phyloP scores from a whole-genome alignment of 2,113 vertebrate genomes.

The Amazona guildingii region DNA sequence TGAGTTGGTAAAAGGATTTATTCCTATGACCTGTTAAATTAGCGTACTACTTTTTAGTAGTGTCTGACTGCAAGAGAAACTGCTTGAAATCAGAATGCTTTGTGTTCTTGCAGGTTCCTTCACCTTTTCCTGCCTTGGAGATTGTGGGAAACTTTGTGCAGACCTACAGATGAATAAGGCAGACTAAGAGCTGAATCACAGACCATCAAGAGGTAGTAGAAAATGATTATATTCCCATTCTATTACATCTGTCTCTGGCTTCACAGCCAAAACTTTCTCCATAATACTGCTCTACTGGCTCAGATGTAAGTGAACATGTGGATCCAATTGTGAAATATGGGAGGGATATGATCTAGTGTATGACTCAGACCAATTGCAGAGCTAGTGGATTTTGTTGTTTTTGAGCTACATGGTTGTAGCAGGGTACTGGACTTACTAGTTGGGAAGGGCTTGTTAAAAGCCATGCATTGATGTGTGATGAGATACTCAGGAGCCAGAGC shows the following conservation, averaged over 20 bases:
- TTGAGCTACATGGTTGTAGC: not conserved
- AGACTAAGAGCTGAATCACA: not conserved
- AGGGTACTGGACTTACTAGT: not conserved
- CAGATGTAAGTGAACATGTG: not conserved
- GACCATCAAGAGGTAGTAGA: not conserved
- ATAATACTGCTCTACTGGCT: not conserved
- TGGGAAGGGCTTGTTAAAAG: not conserved
- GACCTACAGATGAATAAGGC: not conserved
- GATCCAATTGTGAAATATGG: not conserved
- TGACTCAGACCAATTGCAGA: not conserved
- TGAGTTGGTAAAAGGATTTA: not conserved
- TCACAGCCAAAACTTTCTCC: not conserved
- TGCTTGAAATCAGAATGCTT: not conserved
- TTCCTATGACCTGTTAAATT: not conserved
- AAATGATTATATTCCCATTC: not conserved
- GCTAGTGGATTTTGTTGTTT: not conserved
- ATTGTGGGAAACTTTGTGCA: not conserved
- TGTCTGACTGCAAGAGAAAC: not conserved
- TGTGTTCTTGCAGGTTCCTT: not conserved
- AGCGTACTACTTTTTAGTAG: not conserved
- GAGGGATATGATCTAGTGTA: not conserved
- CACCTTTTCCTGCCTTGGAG: not conserved
- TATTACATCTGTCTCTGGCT: not conserved
- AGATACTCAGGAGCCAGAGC: not conserved
- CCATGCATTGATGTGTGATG: not conserved